Conservation (phyloP, 2,888 invertebrate genomes). For the Crocallis elinguaria region DNA sequence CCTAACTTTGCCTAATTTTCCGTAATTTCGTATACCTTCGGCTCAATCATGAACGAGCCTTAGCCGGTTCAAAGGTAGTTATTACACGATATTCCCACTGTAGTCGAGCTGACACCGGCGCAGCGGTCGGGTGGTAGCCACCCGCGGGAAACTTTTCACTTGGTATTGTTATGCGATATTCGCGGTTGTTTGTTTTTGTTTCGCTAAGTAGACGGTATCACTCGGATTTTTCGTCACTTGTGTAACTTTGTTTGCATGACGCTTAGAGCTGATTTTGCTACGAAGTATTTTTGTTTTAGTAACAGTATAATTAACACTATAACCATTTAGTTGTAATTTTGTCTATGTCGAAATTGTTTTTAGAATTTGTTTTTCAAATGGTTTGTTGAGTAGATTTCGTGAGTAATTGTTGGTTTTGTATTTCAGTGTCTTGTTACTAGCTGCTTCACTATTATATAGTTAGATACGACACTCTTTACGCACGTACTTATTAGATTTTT, state of each 20-base stretch:
- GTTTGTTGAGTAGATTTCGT: no score
- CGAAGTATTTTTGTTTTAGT: neutral
- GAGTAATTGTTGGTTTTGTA: no score
- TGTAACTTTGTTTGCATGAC: constrained; percentile 17
- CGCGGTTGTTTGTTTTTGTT: constrained; percentile 33
- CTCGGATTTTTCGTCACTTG: constrained; percentile 6
- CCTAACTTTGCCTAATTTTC: constrained; percentile 21
- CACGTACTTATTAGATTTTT: no score
- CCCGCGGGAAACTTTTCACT: constrained; percentile 46
- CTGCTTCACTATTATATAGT: no score
- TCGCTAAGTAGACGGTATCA: constrained; percentile 17
- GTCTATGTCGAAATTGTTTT: no score
- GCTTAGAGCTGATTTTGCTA: neutral
- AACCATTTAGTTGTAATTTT: no score
- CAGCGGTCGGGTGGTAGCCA: constrained; percentile 48
- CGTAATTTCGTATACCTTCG: constrained; percentile 32
- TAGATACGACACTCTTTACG: no score
- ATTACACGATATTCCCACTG: constrained; percentile 60
- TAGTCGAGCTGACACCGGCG: constrained; percentile 62
- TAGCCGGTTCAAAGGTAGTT: constrained; percentile 53
- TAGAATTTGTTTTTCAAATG: no score
- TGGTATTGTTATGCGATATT: constrained; percentile 32
- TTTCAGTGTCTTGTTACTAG: no score
- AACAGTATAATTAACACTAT: no score
- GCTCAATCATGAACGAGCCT: constrained; percentile 49